Percentiles rank a stretch among this genome's conserved stretches.
Conservation (phyloP, 2,888 invertebrate species). For the Trichacis sp. region DNA sequence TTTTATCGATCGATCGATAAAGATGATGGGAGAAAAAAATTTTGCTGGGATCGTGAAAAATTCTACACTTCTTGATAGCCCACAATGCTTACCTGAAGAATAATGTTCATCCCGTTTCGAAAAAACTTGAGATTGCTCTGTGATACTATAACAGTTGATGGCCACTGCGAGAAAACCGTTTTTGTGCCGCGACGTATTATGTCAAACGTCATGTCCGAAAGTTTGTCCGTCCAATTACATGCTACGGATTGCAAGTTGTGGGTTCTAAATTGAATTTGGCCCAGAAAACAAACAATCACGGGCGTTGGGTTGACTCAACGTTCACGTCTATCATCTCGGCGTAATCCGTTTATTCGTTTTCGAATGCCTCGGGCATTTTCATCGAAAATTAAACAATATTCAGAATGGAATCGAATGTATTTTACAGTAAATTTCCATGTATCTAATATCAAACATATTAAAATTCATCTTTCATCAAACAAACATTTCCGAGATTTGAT, state of each 20-base stretch:
- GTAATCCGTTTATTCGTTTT: constrained; percentile 44
- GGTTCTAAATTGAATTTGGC: constrained; percentile 61
- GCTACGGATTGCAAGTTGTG: constrained; percentile 57
- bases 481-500: too few relatives aligned
- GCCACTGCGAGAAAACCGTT: constrained; percentile 39
- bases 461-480: too few relatives aligned
- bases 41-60: constrained; percentile 62
- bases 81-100: constrained; percentile 12
- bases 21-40: constrained; percentile 48
- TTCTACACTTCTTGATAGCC: constrained; percentile 59
- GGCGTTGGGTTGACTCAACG: constrained; percentile 55
- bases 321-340: constrained; percentile 56
- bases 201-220: constrained; percentile 54
- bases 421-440: too few relatives aligned
- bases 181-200: constrained; percentile 48
- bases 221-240: constrained; percentile 57
- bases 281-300: constrained; percentile 53
- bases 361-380: too few relatives aligned
- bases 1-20: constrained; percentile 23
- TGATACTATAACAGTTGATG: constrained; percentile 13
- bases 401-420: too few relatives aligned
- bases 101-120: background rate
- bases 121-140: background rate
- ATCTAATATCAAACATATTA: too few relatives aligned
- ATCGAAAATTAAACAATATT: too few relatives aligned